Base-by-base conservation (phyloP, 2,888 invertebrate genomes). In the Meiosimyza decipiens region DNA sequence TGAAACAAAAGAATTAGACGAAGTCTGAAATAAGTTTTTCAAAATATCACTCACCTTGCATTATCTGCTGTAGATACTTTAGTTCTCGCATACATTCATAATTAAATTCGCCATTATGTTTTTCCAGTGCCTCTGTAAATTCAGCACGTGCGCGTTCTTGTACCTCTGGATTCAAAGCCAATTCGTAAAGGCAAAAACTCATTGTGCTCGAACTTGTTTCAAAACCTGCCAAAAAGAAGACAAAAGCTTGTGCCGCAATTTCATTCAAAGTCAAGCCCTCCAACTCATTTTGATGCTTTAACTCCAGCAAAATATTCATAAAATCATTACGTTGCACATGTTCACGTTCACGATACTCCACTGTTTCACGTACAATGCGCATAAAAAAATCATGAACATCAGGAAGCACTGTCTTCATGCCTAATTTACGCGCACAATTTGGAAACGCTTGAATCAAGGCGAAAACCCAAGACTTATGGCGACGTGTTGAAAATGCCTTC, bases 141-240 rank as follows among this genome's bases (percentile, higher is more conserved):
- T 85, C 84, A 1, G 75, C 64, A 2, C 84, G 70, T 6, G 79
- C 80, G 1, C 79, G 80, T 3, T 63, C 78, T 77, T 75, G 84
- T 71, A 85, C 77, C n/a, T 82, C 80, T 2, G 79, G 79, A 76
- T 85, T 80, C 16, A 80, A 1, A 0, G 84, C 82, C 40, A 85
- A 73, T 28, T 83, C 79, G 49, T 82, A 83, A 3, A 85, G 57
- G 0, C 81, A 79, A 77, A 89, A 90, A 22, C 87, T 86, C 80
- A 89, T 85, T 0, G 88, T 87, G 5, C 88, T 86, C 1, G 88
- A 86, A 16, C 89, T 89, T 0, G 90, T 90, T 80, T 90, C 90
- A 63, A 88, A 89, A 3, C 90, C 90, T 16, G 89, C 90, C 28
- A 86, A 74, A 71, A 89, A 89, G 78, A 91, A 90, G 3, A 89